Evolutionary conservation across 2,888 invertebrate genomes (phyloP), one percentile per base, ranked within the genome.

Genomic region (Chrysolina haemoptera): DNA sequence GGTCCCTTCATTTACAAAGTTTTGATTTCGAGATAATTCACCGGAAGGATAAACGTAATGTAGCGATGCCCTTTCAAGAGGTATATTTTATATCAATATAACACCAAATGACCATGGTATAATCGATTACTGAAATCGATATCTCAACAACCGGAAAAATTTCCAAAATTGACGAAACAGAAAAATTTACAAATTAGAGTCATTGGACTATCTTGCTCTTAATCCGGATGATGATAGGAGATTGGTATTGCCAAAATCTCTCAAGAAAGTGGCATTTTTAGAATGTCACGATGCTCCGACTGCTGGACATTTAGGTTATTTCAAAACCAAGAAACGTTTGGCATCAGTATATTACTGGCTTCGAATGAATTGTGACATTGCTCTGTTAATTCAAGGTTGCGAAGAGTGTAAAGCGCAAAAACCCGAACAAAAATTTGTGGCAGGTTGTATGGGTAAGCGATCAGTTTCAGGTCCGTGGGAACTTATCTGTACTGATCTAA

Each of bases 171-270:
- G 68, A 14, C 68, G 46, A 1, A 41, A 41, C 63, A 70, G 14
- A 16, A 64, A 69, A 16, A 10, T 81, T 9, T 80, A 76, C 55
- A 80, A 80, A 68, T 64, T 63, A 20, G 66, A 70, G 35, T 27
- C 68, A 35, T 35, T n/a, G 14, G 63, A 55, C 35, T 70, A 48
- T 48, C 71, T 66, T 16, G 55, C 67, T 16, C 62, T 79, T 9
- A n/a, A 40, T 48, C 18, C 12, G 20, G 66, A 68, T n/a, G 35
- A 50, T 22, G 63, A 67, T 27, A 75, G 74, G 74, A 76, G n/a
- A n/a, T n/a, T n/a, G n/a, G n/a, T n/a, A n/a, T n/a, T n/a, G 50
- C 73, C 76, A 11, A 76, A 71, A 46, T 16, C 50, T 2, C 20
- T 69, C 5, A 27, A 74, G 14, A 6, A 18, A 10, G 50, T 41